These are phyloP conservation scores for Hystrix cristata DNA, from an alignment of 2,113 vertebrate genomes.

Conservation along the genomic window DNA sequence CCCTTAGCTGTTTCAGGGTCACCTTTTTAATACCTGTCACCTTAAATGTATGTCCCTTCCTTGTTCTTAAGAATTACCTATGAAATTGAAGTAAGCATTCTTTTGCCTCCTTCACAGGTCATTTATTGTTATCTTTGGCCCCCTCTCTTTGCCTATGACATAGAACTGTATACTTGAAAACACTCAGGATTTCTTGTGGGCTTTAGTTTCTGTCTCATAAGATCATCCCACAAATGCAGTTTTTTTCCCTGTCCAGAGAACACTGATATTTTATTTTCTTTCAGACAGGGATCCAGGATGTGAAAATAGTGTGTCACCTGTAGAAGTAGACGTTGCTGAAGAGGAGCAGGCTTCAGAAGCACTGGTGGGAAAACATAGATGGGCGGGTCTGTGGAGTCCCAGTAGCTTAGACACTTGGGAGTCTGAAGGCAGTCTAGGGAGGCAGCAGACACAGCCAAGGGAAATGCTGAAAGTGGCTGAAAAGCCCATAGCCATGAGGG, in stretches of 20 bases:
- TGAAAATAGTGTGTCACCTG: not conserved
- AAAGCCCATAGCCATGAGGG: not conserved
- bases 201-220: not conserved
- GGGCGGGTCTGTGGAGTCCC: not conserved
- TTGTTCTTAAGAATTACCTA: not conserved
- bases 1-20: not conserved
- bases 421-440: not conserved
- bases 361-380: not conserved
- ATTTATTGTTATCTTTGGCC: not conserved
- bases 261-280: conserved; percentile 66
- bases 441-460: not conserved
- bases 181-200: not conserved
- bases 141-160: conserved; percentile 19
- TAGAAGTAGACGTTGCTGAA: not conserved
- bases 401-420: not conserved
- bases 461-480: not conserved
- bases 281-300: conserved; percentile 62
- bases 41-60: not conserved
- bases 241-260: conserved; percentile 31
- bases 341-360: not conserved
- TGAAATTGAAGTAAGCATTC: not conserved
- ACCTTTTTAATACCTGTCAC: not conserved
- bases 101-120: not conserved
- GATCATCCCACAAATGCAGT: not conserved
- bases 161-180: not conserved